These are phyloP conservation scores for Enteromius treurensis DNA, from an alignment of 2,797 vertebrate genomes.

Conservation along the genomic window DNA sequence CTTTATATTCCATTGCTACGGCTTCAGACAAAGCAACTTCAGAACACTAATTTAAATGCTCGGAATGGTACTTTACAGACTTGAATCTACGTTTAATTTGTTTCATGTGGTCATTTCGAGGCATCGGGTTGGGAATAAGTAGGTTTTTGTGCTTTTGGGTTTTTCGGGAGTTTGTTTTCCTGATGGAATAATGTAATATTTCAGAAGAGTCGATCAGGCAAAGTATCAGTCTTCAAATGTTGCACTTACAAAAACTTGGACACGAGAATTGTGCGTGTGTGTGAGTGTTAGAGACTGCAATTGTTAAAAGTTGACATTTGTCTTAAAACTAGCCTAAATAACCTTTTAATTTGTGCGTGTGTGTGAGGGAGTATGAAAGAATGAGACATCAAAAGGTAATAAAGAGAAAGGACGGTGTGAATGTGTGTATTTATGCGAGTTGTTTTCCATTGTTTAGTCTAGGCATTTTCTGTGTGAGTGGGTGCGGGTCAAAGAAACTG, in stretches of 20 bases:
- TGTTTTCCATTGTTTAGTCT: slow-evolving; percentile 44
- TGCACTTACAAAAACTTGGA: slow-evolving; percentile 81
- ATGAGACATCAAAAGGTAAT: slow-evolving; percentile 28
- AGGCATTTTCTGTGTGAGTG: slow-evolving; percentile 23
- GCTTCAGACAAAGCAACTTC: slow-evolving; percentile 54
- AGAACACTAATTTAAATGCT: slow-evolving; percentile 63
- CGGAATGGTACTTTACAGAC: slow-evolving; percentile 72
- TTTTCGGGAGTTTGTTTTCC: slow-evolving; percentile 45
- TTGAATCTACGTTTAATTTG: slow-evolving; percentile 71
- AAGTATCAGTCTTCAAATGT: slow-evolving; percentile 75
- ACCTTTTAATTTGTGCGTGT: slow-evolving; percentile 21
- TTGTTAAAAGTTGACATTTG: slow-evolving; percentile 31
- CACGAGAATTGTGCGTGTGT: slow-evolving; percentile 63
- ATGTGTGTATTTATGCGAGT: slow-evolving; percentile 38
- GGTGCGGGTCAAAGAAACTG: slow-evolving; percentile 60
- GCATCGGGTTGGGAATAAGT: slow-evolving; percentile 48
- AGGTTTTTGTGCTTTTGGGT: slow-evolving; percentile 48
- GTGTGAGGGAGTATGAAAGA: slow-evolving; percentile 15
- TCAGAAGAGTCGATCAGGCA: slow-evolving; percentile 56
- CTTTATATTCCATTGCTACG: slow-evolving; percentile 46
- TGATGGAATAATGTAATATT: slow-evolving; percentile 60
- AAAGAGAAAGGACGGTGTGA: slow-evolving; percentile 20
- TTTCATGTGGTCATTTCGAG: slow-evolving; percentile 65
- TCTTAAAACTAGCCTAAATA: slow-evolving; percentile 45
- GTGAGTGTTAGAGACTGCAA: slow-evolving; percentile 21